Conservation (phyloP, 1,140 invertebrate species). For the Rhopalosiphum maidis region DNA sequence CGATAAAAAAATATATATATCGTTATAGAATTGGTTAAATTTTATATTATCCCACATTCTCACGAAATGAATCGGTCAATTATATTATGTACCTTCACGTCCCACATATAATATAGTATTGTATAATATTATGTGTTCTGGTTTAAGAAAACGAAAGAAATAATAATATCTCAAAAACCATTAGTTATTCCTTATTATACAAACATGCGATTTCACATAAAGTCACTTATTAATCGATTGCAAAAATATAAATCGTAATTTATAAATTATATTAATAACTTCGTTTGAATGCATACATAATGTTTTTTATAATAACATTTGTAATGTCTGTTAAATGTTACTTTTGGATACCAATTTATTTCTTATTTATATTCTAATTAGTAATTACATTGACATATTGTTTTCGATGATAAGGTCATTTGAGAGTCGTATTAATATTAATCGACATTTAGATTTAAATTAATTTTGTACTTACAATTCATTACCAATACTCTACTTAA, state of each 20-base stretch:
- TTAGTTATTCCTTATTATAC: not conserved
- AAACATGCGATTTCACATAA: not conserved
- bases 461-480: constrained; percentile 7
- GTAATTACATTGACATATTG: not conserved
- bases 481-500: not conserved
- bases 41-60: not conserved
- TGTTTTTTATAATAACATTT: not conserved
- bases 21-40: not conserved
- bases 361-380: not conserved
- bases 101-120: not conserved
- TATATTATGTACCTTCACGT: not conserved
- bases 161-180: not conserved
- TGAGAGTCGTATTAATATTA: not conserved
- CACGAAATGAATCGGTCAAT: not conserved
- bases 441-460: constrained; percentile 20
- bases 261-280: not conserved
- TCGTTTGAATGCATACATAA: not conserved
- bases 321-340: not conserved
- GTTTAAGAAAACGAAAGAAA: not conserved
- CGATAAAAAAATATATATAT: constrained; percentile 1
- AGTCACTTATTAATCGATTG: not conserved
- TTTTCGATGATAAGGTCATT: not conserved
- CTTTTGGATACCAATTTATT: not conserved
- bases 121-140: not conserved
- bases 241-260: not conserved